A percentile compares a stretch with the other conserved stretches of the same genome.
phyloP scores from a whole-genome alignment of 2,888 invertebrate species.

The Cyrtodaria siliqua region DNA sequence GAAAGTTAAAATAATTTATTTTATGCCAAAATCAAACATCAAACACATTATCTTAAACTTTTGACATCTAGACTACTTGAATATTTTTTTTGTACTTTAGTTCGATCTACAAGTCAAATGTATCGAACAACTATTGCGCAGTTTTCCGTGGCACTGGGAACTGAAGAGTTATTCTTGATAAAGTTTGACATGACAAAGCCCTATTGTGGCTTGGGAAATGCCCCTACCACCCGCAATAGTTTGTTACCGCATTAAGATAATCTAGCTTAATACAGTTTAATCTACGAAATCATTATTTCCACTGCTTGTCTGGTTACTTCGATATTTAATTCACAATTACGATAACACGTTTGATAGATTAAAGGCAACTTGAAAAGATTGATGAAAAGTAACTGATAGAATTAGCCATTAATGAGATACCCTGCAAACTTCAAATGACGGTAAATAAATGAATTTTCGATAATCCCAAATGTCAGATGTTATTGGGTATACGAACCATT shows the following conservation, averaged over 20 bases:
- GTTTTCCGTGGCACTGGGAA: too few species aligned
- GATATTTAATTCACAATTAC: conserved; percentile 31
- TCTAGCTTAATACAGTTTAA: conserved; percentile 11
- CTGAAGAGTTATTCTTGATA: too few species aligned
- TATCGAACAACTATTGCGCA: too few species aligned
- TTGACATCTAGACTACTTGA: too few species aligned
- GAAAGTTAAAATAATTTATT: too few species aligned
- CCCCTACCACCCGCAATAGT: conserved; percentile 18
- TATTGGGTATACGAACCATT: not conserved
- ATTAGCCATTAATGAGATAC: conserved; percentile 14
- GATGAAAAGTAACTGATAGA: conserved; percentile 12
- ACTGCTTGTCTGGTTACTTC: conserved; percentile 12
- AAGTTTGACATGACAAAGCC: too few species aligned
- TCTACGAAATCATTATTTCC: conserved; percentile 7
- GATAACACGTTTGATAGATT: conserved; percentile 11
- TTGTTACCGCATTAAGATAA: conserved; percentile 14
- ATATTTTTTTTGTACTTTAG: too few species aligned
- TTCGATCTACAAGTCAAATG: too few species aligned
- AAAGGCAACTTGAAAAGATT: conserved; percentile 2
- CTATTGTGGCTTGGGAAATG: too few species aligned
- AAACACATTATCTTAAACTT: too few species aligned
- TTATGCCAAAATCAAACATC: too few species aligned
- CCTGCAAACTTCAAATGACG: not conserved
- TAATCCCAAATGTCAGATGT: conserved; percentile 6
- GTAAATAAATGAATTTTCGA: conserved; percentile 24